These are phyloP conservation scores for Dolichoris vasculosae DNA, from an alignment of 1,140 invertebrate genomes.

Conservation along the genomic window DNA sequence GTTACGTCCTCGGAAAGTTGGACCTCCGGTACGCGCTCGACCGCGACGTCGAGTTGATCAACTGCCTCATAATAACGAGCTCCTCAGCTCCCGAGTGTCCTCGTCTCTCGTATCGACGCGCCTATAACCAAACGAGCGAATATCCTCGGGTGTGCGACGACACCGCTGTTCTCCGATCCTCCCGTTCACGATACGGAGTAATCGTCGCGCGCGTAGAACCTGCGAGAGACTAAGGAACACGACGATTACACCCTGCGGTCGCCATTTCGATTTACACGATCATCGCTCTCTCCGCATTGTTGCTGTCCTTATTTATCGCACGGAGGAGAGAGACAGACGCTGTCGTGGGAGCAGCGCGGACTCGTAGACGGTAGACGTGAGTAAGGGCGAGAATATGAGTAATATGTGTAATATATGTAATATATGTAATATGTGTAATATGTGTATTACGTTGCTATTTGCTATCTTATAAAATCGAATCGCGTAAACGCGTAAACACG, in stretches of 20 bases:
- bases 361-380: not conserved
- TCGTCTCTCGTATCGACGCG: too few species aligned
- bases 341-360: not conserved
- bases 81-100: not conserved
- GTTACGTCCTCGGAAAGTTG: constrained; percentile 20
- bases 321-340: not conserved
- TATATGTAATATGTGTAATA: too few species aligned
- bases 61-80: constrained; percentile 4
- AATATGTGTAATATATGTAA: too few species aligned
- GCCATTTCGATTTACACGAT: constrained; percentile 48
- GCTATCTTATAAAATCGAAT: not conserved
- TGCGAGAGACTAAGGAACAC: constrained; percentile 32
- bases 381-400: not conserved
- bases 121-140: too few species aligned
- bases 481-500: too few species aligned
- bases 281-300: constrained; percentile 16
- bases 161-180: not conserved
- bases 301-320: not conserved
- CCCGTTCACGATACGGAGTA: not conserved
- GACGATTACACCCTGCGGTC: constrained; percentile 49
- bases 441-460: not conserved
- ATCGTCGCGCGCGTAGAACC: not conserved
- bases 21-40: constrained; percentile 17
- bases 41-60: not conserved
- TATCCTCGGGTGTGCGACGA: too few species aligned